These are phyloP conservation scores for Typhlichthys eigenmanni DNA, from an alignment of 2,797 vertebrate species.

Conservation along the genomic window DNA sequence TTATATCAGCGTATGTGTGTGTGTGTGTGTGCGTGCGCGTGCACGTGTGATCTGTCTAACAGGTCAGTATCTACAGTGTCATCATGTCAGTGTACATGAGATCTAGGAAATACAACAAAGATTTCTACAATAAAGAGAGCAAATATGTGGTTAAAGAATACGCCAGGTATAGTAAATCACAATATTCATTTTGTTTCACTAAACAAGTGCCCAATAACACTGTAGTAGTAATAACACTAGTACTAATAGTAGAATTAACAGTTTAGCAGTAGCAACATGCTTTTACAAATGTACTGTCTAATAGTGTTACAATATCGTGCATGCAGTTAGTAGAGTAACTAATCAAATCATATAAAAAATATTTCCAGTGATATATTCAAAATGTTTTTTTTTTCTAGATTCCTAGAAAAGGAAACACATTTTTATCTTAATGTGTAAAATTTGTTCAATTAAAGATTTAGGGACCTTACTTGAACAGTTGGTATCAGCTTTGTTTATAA, in stretches of 20 bases:
- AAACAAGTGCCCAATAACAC: slow-evolving; percentile 11
- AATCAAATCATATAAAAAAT: no score
- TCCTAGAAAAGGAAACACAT: no score
- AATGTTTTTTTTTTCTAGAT: no score
- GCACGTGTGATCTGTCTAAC: slow-evolving; percentile 38
- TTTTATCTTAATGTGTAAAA: no score
- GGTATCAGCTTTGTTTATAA: no score
- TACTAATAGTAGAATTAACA: slow-evolving; percentile 21
- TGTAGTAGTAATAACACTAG: not conserved
- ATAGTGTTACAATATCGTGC: no score
- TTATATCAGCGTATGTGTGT: slow-evolving; percentile 10
- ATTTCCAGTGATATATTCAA: no score
- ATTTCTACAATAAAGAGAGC: slow-evolving; percentile 71
- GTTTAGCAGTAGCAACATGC: slow-evolving; percentile 16
- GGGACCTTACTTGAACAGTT: no score
- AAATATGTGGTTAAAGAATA: slow-evolving; percentile 74
- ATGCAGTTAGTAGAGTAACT: no score
- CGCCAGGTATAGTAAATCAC: slow-evolving; percentile 62
- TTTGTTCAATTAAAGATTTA: no score
- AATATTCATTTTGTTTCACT: slow-evolving; percentile 5
- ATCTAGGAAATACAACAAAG: slow-evolving; percentile 63
- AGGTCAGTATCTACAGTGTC: slow-evolving; percentile 60
- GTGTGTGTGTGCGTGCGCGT: slow-evolving; percentile 20
- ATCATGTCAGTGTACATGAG: slow-evolving; percentile 64
- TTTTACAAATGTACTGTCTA: slow-evolving; percentile 3